phyloP scores from a whole-genome alignment of 2,113 vertebrate genomes.

The Grus americana region DNA sequence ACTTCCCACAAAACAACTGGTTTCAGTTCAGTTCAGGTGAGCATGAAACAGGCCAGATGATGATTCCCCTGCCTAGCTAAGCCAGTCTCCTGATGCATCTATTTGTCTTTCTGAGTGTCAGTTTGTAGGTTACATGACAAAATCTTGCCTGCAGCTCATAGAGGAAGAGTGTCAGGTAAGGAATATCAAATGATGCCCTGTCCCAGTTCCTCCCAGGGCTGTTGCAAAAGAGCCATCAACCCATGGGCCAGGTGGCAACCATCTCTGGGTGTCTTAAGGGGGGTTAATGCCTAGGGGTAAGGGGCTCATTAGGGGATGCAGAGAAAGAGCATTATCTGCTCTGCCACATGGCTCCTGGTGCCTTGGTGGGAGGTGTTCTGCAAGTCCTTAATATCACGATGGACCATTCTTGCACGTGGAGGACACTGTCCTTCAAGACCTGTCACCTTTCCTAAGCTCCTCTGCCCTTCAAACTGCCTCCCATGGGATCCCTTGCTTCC shows the following conservation, averaged over 20 bases:
- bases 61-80: not conserved
- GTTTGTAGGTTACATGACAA: not conserved
- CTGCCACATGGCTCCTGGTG: not conserved
- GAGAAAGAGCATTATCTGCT: not conserved
- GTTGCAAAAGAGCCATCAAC: not conserved
- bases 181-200: not conserved
- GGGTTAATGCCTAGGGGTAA: not conserved
- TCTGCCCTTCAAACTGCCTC: not conserved
- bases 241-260: fast-evolving
- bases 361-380: not conserved
- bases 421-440: not conserved
- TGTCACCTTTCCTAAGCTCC: not conserved
- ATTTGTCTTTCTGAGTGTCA: not conserved
- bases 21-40: not conserved
- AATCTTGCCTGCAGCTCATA: not conserved
- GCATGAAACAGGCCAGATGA: not conserved
- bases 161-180: not conserved
- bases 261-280: not conserved
- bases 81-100: not conserved
- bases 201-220: not conserved
- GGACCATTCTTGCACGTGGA: not conserved
- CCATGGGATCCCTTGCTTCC: not conserved
- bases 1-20: not conserved
- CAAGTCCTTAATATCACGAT: not conserved
- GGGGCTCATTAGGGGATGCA: not conserved